A percentile compares a stretch with the other conserved stretches of the same genome.
phyloP scores from a whole-genome alignment of 35 echinoderm and acorn worm genomes.

The Diadema setosum region DNA sequence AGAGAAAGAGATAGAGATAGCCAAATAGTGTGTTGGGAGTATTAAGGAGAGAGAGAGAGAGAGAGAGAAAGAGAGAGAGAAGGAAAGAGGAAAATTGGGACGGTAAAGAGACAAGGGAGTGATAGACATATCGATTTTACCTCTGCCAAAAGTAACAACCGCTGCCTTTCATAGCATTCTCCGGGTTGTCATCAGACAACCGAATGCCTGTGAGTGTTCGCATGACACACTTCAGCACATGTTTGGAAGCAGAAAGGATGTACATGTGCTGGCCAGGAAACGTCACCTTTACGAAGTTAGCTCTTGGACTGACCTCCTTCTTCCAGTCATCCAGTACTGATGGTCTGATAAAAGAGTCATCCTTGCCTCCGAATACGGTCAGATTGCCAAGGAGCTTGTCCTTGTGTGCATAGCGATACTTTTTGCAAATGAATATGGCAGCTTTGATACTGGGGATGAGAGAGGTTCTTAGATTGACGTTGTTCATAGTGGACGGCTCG shows the following conservation, averaged over 20 bases:
- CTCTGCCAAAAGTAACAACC: not conserved
- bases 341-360: slow-evolving; percentile 77
- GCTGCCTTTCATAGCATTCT: not conserved
- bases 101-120: too few species aligned
- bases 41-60: too few species aligned
- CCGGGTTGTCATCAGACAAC: not conserved
- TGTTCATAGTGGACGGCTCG: slow-evolving; percentile 72
- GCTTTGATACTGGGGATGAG: slow-evolving; percentile 86
- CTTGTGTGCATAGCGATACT: slow-evolving; percentile 77
- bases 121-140: too few species aligned
- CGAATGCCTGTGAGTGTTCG: slow-evolving; percentile 24
- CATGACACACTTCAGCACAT: slow-evolving; percentile 53
- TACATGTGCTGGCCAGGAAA: slow-evolving; percentile 87
- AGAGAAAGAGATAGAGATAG: too few species aligned
- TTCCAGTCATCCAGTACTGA: slow-evolving; percentile 76
- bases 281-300: slow-evolving; percentile 71
- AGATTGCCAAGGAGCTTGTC: slow-evolving; percentile 71
- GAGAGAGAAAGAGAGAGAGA: too few species aligned
- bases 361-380: slow-evolving; percentile 77
- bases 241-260: slow-evolving; percentile 51
- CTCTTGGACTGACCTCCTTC: slow-evolving; percentile 47
- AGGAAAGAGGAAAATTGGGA: too few species aligned
- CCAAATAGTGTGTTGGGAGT: too few species aligned
- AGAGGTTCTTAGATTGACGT: slow-evolving; percentile 54
- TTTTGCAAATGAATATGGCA: slow-evolving; percentile 80